Evolutionary conservation across 2,113 vertebrate species (phyloP).

Genomic region (Heterotilapia buettikoferi): DNA sequence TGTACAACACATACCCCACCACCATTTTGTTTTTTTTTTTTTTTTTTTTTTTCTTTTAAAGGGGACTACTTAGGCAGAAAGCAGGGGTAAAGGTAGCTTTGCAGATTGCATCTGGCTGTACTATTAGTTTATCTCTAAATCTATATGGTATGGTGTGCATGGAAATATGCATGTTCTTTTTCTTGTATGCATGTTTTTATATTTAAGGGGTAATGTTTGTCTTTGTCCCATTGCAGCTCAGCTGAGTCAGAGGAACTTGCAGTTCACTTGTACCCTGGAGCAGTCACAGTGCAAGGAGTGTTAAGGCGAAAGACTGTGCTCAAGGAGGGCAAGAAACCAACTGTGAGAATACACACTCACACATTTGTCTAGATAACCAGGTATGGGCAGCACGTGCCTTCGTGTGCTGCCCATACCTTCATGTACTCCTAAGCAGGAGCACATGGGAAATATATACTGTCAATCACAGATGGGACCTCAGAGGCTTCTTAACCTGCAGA

Average conservation of each 20-base stretch:
- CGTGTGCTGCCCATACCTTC: not conserved
- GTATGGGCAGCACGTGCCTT: not conserved
- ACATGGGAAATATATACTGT: not conserved
- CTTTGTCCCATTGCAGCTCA: slow-evolving; percentile 77
- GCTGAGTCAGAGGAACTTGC: slow-evolving; percentile 94
- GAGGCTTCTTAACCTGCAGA: not conserved
- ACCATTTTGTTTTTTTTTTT: no score
- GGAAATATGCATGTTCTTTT: not conserved
- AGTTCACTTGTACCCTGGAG: slow-evolving; percentile 93
- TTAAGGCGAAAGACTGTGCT: slow-evolving; percentile 92
- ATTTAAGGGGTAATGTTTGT: not conserved
- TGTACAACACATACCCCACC: no score
- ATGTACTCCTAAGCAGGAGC: not conserved
- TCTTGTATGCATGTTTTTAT: not conserved
- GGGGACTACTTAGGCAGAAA: not conserved
- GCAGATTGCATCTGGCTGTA: slow-evolving; percentile 34
- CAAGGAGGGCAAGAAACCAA: slow-evolving; percentile 98
- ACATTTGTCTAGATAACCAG: not conserved
- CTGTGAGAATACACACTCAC: slow-evolving; percentile 74
- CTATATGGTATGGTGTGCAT: not conserved
- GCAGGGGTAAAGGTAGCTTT: not conserved
- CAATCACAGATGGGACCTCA: not conserved
- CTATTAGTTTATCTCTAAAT: not conserved
- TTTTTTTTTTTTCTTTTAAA: not conserved
- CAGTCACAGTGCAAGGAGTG: slow-evolving; percentile 93